Base-by-base conservation (phyloP, 2,113 vertebrate species). In the Chloebia gouldiae region DNA sequence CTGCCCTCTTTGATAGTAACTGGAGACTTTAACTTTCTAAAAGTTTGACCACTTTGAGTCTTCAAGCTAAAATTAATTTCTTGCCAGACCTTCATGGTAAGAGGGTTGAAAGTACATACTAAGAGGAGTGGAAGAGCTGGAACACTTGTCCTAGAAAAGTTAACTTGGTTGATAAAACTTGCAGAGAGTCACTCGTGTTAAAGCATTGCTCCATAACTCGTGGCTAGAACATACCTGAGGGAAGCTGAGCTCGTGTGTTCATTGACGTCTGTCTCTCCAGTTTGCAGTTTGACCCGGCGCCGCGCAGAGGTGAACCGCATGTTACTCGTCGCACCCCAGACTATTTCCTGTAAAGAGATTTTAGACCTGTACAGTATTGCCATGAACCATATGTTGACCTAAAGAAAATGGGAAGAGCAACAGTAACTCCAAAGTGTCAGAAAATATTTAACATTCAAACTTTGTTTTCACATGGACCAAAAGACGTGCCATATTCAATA, bases 281-380 rank as follows among this genome's bases (percentile, higher is more conserved):
- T 98, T 98, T 99, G 98, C 99, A 99, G 98, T 99, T 99, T 63
- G 99, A 99, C 84, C 99, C 99, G 4, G 99, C 99, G 3, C 99
- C 99, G 25, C 99, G 99, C 75, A 98, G 99, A 98, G 99, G 99
- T 72, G 99, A 99, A 82, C 99, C 99, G 82, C 99, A 99, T n/a
- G 99, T 99, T 77, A 99, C 99, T 82, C 99, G 99, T 90, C 99
- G 99, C 85, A 99, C 99, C 92, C 99, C 99, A 87, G 99, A 99
- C 97, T 99, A 99, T 98, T 99, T 99, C 98, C 98, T 99, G 98
- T 99, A 99, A 99, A 98, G 96, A 97, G 93, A 97, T 96, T 97
- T 96, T 97, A 96, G 97, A 97, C 96, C 98, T 98, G 98, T 99
- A 98, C 98, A 98, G 98, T 98, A 98, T 98, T 98, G 97, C 98